Conservation (phyloP, 2,113 vertebrate species). For the Aegithalos caudatus region DNA sequence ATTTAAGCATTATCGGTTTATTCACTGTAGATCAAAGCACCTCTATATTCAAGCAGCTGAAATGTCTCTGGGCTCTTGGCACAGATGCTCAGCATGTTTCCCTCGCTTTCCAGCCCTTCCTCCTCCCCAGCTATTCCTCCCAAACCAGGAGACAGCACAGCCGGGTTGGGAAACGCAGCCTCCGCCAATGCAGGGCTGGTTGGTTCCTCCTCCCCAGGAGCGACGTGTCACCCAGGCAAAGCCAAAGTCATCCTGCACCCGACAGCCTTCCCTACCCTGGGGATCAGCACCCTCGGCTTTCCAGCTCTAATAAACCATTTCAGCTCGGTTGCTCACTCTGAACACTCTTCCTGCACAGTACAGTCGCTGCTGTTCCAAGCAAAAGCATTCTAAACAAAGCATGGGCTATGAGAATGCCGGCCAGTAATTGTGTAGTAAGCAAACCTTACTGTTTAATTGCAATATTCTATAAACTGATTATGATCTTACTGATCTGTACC, state of each 20-base stretch:
- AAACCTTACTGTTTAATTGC: neutral
- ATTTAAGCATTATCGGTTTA: conserved; percentile 21
- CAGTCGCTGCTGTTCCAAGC: neutral
- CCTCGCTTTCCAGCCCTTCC: neutral
- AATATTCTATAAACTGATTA: neutral
- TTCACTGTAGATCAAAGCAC: conserved; percentile 31
- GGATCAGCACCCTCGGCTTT: fast-evolving
- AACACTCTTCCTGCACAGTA: neutral
- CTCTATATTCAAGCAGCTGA: neutral
- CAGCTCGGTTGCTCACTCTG: neutral
- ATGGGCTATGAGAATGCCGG: fast-evolving
- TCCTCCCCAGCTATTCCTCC: neutral
- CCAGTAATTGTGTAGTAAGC: neutral
- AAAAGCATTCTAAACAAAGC: neutral
- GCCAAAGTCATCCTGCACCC: neutral
- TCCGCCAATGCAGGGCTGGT: fast-evolving
- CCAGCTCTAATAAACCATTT: neutral
- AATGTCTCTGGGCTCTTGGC: neutral
- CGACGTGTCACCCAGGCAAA: neutral
- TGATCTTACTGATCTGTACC: neutral
- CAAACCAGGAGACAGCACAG: neutral
- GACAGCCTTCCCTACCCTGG: fast-evolving
- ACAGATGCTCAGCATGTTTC: neutral
- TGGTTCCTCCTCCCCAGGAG: neutral
- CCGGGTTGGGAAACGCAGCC: neutral